Conservation (phyloP, 2,113 vertebrate species). For the Alectura lathami region DNA sequence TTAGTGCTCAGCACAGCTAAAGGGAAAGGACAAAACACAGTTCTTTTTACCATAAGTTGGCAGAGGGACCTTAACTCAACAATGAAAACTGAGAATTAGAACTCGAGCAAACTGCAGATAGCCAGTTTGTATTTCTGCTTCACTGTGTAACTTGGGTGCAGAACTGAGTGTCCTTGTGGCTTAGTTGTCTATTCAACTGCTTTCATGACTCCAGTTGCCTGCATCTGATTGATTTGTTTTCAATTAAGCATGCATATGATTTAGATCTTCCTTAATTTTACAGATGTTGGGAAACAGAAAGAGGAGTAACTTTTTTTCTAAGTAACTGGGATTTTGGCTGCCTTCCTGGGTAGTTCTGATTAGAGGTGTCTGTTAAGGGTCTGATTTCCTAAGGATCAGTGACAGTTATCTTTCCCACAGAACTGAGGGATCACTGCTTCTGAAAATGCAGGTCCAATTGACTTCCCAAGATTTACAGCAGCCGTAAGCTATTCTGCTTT, state of each 20-base stretch:
- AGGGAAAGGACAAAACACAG: neutral
- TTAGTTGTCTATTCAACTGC: constrained; percentile 1
- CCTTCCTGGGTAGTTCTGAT: neutral
- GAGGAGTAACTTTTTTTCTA: neutral
- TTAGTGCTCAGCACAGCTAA: neutral
- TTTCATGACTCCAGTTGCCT: neutral
- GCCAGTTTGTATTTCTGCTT: neutral
- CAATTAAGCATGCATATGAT: neutral
- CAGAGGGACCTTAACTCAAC: neutral
- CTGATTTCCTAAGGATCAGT: neutral
- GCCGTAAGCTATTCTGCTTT: neutral
- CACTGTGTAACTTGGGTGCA: constrained; percentile 7
- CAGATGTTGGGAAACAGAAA: neutral
- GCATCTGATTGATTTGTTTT: constrained; percentile 4
- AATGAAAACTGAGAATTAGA: neutral
- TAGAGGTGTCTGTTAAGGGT: neutral
- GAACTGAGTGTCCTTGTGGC: constrained; percentile 21
- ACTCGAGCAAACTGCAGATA: neutral
- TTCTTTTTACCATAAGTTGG: neutral
- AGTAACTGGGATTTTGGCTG: neutral
- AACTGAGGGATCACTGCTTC: neutral
- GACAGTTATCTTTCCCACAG: neutral
- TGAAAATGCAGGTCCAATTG: neutral
- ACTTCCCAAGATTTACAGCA: neutral
- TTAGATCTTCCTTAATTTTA: constrained; percentile 14